Evolutionary conservation across 2,113 vertebrate species (phyloP).

Genomic region (Microtus ochrogaster): DNA sequence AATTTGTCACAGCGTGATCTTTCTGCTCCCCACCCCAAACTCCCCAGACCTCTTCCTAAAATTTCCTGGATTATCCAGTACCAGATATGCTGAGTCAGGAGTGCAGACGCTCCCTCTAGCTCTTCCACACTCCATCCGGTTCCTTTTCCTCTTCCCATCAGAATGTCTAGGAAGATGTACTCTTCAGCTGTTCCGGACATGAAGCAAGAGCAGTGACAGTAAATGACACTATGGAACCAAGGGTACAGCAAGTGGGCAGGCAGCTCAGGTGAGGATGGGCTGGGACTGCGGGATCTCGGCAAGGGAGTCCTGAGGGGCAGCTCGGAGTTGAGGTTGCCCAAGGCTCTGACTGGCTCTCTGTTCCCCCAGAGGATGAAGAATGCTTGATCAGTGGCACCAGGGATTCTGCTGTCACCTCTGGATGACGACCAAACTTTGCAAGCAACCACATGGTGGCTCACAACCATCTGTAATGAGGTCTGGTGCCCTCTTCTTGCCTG

Average conservation of each 20-base stretch:
- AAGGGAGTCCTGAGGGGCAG: not conserved
- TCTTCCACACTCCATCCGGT: not conserved
- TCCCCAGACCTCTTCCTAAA: not conserved
- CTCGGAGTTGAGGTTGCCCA: not conserved
- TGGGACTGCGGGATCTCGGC: not conserved
- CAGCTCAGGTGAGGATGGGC: not conserved
- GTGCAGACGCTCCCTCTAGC: no score
- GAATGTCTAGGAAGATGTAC: not conserved
- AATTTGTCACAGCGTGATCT: not conserved
- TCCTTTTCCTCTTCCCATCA: not conserved
- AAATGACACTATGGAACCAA: not conserved
- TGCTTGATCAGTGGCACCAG: not conserved
- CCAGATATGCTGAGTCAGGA: not conserved
- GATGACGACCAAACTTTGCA: not conserved
- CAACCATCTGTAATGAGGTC: no score
- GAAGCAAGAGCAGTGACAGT: not conserved
- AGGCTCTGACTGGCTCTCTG: not conserved
- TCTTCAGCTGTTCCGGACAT: not conserved
- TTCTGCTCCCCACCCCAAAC: not conserved
- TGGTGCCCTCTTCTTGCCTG: no score
- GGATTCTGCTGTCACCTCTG: not conserved
- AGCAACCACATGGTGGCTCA: no score
- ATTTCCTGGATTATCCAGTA: no score
- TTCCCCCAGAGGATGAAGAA: not conserved
- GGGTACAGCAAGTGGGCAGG: not conserved